phyloP scores from a whole-genome alignment of 2,797 vertebrate species.

The Gymnothorax reevesii region DNA sequence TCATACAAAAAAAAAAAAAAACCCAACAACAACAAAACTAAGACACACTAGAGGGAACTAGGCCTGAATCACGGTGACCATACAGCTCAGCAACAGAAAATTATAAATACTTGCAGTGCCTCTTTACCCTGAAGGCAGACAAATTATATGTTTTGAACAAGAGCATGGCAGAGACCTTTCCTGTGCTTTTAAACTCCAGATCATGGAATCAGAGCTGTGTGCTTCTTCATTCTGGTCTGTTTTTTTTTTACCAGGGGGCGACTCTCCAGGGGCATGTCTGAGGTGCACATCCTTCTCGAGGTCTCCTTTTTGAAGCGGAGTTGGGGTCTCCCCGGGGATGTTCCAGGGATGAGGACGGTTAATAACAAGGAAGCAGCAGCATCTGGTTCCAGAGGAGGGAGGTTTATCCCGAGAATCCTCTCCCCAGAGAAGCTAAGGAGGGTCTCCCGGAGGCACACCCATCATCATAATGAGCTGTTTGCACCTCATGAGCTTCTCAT shows the following conservation, averaged over 20 bases:
- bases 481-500: not conserved
- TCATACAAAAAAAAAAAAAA: not conserved
- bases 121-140: not conserved
- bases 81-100: not conserved
- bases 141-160: not conserved
- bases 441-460: not conserved
- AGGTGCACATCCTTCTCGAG: not conserved
- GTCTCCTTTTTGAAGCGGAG: slow-evolving; percentile 7
- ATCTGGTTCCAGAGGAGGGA: not conserved
- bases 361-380: not conserved
- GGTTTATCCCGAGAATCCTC: not conserved
- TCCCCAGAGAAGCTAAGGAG: not conserved
- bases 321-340: not conserved
- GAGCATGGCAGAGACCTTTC: not conserved
- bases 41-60: not conserved
- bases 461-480: slow-evolving; percentile 13
- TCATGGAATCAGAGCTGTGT: slow-evolving; percentile 2
- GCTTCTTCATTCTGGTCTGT: slow-evolving; percentile 4
- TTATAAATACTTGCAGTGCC: not conserved
- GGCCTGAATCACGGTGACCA: not conserved
- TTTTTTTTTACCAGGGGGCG: not conserved
- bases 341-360: slow-evolving; percentile 2
- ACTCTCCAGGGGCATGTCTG: not conserved
- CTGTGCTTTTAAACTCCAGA: not conserved
- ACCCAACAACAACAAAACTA: not conserved